Evolutionary conservation across 2,888 invertebrate genomes (phyloP), one percentile per base, ranked within the genome.

Genomic region (Parascotia fuliginaria): DNA sequence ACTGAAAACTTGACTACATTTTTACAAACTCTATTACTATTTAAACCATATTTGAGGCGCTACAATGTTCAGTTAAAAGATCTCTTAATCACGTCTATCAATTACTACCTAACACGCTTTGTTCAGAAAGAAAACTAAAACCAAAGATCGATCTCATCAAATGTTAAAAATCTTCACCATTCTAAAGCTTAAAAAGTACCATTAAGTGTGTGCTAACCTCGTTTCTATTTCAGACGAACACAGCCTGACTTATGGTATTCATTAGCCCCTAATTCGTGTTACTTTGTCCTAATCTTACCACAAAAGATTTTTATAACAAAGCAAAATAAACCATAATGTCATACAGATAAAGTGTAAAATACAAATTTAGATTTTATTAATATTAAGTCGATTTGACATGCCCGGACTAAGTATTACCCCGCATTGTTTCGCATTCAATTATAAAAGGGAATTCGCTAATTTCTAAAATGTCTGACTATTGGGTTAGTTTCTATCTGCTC

Each of bases 261-360:
- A 88, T 87, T 87, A 86, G 85, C 80, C 76, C 76, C 83, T 87
- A 88, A 88, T 88, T 86, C 86, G 80, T 85, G 87, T 86, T 87
- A 86, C 86, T 85, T 84, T 79, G 79, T 81, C 71, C 87, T 87
- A 87, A 88, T 88, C 87, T 86, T 81, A 77, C 75, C 72, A 79
- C 83, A 80, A 83, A 85, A 75, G 65, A 59, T 42, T 33, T 29
- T 3, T 1, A 1, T 1, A 1, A 22, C 52, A 59, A 40, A 0
- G 48, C 1, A 75, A 83, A 77, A 62, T 49, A 54, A 54, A 72
- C 77, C 67, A 37, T 75, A 60, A 31, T 0, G 0, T 0, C 7
- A 0, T 11, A 0, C 0, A 0, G 0, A 45, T 73, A 82, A 56
- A 65, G 79, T 50, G 55, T 4, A 62, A 15, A 9, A 57, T 53